These are phyloP conservation scores for Brachyptera risi DNA, from an alignment of 2,888 invertebrate species.

Conservation along the genomic window DNA sequence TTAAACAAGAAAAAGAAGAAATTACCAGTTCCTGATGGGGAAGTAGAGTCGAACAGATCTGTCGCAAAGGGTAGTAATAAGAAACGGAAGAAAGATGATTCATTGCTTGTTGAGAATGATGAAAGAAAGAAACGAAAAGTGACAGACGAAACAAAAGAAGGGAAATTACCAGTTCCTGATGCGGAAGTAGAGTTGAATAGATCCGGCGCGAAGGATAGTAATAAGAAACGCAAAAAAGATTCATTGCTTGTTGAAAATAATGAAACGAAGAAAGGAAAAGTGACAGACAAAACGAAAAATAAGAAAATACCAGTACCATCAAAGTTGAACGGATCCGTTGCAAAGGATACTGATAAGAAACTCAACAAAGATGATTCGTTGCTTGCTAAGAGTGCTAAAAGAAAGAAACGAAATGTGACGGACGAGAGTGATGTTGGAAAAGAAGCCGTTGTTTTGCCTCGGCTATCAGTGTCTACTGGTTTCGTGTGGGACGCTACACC, in stretches of 20 bases:
- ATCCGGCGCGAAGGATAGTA: background rate
- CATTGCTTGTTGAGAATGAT: no score
- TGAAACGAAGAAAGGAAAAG: background rate
- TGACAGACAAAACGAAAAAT: background rate
- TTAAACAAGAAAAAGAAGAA: no score
- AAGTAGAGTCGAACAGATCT: background rate
- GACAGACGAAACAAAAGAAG: background rate
- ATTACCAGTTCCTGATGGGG: no score
- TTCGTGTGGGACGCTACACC: conserved; percentile 23
- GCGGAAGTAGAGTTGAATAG: no score
- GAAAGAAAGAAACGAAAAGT: no score
- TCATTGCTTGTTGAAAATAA: background rate
- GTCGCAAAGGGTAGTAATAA: conserved; percentile 1
- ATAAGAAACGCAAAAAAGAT: background rate
- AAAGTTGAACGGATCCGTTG: no score
- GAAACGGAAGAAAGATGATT: conserved; percentile 19
- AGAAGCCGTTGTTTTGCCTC: background rate
- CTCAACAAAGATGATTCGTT: background rate
- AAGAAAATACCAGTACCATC: background rate
- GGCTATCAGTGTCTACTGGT: background rate
- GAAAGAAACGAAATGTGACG: background rate
- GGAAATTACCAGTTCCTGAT: background rate
- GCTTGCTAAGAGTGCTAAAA: background rate
- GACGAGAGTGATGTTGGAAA: background rate
- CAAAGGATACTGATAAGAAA: background rate